Conservation (phyloP, 2,113 vertebrate species). For the Cyprinodon variegatus region DNA sequence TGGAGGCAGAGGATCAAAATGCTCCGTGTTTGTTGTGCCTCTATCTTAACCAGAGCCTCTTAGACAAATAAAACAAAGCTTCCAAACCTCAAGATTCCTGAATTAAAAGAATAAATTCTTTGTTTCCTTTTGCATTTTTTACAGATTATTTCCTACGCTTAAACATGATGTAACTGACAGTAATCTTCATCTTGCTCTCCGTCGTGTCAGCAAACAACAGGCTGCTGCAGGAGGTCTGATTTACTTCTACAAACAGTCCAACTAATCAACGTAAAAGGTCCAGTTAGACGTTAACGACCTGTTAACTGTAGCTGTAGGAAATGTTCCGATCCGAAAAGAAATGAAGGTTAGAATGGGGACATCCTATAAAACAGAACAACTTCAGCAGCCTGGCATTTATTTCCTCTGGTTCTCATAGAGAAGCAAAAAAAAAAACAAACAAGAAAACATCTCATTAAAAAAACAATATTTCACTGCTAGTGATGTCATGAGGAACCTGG, state of each 20-base stretch:
- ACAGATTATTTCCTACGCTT: not conserved
- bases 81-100: not conserved
- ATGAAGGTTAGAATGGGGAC: not conserved
- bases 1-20: too few relatives aligned
- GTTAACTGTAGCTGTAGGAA: slow-evolving; percentile 9
- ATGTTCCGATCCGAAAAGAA: slow-evolving; percentile 2
- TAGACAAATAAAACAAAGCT: not conserved
- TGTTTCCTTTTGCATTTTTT: not conserved
- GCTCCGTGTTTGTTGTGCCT: too few relatives aligned
- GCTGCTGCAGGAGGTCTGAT: slow-evolving; percentile 19
- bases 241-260: slow-evolving; percentile 21
- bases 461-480: not conserved
- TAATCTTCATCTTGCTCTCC: not conserved
- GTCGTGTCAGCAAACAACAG: not conserved
- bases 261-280: slow-evolving; percentile 38
- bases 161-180: not conserved
- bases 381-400: not conserved
- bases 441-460: not conserved
- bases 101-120: not conserved
- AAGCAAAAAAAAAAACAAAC: not conserved
- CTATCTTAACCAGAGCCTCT: too few relatives aligned
- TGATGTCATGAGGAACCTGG: not conserved
- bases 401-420: not conserved
- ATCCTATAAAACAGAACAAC: not conserved
- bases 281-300: slow-evolving; percentile 10